Percentiles rank a stretch among this genome's conserved stretches.
These are phyloP conservation scores for Aethes cnicana DNA, from an alignment of 2,888 invertebrate species.

Conservation along the genomic window DNA sequence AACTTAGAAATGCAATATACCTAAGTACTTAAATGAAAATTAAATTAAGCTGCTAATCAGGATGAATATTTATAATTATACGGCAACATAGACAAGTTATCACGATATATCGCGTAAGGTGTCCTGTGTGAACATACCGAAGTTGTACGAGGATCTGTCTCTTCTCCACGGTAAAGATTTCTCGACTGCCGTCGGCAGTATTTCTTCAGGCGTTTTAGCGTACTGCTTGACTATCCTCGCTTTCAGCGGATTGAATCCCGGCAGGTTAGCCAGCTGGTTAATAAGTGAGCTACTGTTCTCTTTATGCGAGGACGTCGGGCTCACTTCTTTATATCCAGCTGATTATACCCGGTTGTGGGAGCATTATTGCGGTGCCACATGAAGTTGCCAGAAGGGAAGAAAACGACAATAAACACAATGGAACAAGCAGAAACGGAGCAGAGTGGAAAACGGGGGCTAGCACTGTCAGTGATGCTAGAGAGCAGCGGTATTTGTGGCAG, in stretches of 20 bases:
- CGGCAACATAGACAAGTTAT: slow-evolving; percentile 41
- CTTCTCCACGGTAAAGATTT: slow-evolving; percentile 93
- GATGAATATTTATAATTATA: slow-evolving; percentile 53
- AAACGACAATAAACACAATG: slow-evolving; percentile 77
- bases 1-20: background rate
- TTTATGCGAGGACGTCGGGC: slow-evolving; percentile 81
- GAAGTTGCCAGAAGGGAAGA: slow-evolving; percentile 81
- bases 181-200: slow-evolving; percentile 89
- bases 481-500: slow-evolving; percentile 31
- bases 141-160: slow-evolving; percentile 87
- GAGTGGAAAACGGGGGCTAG: slow-evolving; percentile 38
- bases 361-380: slow-evolving; percentile 74
- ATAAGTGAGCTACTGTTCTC: slow-evolving; percentile 87
- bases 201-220: slow-evolving; percentile 83
- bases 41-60: too few species aligned
- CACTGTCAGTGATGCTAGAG: slow-evolving; percentile 27
- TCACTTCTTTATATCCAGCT: slow-evolving; percentile 80
- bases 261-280: slow-evolving; percentile 86
- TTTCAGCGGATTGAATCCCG: slow-evolving; percentile 86
- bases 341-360: slow-evolving; percentile 66
- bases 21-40: too few species aligned
- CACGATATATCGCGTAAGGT: slow-evolving; percentile 46
- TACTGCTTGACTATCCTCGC: slow-evolving; percentile 87
- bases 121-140: slow-evolving; percentile 83
- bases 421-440: slow-evolving; percentile 66